phyloP scores from a whole-genome alignment of 2,888 invertebrate genomes.

The Taenaris catops region DNA sequence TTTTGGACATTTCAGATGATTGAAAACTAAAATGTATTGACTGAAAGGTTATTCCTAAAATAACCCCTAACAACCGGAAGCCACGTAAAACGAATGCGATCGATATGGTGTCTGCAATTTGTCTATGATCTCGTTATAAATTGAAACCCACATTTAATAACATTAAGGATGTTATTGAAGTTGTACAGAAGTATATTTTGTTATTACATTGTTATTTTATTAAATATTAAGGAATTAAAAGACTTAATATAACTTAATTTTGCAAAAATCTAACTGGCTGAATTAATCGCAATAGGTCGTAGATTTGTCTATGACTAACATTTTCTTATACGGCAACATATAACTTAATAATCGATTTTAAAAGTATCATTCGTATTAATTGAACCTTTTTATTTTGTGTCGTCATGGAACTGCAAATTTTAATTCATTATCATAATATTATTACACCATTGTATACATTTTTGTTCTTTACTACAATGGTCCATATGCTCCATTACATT shows the following conservation, averaged over 20 bases:
- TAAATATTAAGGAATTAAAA: not conserved
- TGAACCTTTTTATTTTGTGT: no score
- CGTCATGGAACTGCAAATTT: no score
- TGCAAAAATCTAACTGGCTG: conserved; percentile 7
- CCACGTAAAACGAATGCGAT: conserved; percentile 29
- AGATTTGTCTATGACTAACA: conserved; percentile 13
- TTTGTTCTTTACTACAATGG: no score
- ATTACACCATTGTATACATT: no score
- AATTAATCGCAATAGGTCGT: no score
- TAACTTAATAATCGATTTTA: conserved; percentile 17
- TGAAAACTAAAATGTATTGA: conserved; percentile 2
- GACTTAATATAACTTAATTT: conserved; percentile 1
- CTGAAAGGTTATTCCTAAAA: conserved; percentile 27
- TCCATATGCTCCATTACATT: no score
- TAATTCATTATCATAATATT: no score
- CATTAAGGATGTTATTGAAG: not conserved
- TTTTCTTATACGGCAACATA: conserved; percentile 18
- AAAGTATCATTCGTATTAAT: conserved; percentile 7
- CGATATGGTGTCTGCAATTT: conserved; percentile 28
- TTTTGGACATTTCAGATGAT: conserved; percentile 4
- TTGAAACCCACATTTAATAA: not conserved
- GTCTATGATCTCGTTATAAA: conserved; percentile 23
- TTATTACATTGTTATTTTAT: no score
- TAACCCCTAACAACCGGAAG: conserved; percentile 34
- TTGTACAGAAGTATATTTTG: no score